These are phyloP conservation scores for Coelogynopora nodosa DNA, from an alignment of 2,888 invertebrate species.

Conservation along the genomic window DNA sequence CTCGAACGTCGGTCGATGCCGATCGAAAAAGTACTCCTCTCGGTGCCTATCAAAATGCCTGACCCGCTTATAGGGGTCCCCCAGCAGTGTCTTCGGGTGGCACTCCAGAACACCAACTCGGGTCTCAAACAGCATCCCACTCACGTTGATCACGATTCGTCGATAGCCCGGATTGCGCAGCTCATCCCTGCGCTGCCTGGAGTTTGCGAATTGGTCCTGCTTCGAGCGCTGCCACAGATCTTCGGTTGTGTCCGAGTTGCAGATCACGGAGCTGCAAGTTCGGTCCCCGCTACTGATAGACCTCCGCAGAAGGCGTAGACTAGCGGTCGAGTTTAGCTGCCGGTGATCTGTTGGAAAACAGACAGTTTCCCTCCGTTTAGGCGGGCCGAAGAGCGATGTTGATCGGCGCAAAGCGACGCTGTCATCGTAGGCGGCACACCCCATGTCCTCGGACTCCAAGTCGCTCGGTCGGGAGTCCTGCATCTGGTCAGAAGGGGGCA, in stretches of 20 bases:
- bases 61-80: conserved; percentile 58
- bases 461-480: not conserved
- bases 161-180: not conserved
- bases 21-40: conserved; percentile 60
- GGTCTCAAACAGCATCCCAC: conserved; percentile 60
- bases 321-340: not conserved
- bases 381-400: not conserved
- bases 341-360: not conserved
- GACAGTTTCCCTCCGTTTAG: not conserved
- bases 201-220: not conserved
- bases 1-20: conserved; percentile 61
- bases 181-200: not conserved
- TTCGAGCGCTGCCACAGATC: not conserved
- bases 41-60: conserved; percentile 57
- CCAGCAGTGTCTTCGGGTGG: conserved; percentile 60
- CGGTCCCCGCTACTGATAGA: not conserved
- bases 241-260: not conserved
- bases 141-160: conserved; percentile 58
- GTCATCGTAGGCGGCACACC: not conserved
- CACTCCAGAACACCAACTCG: conserved; percentile 56
- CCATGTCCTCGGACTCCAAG: not conserved
- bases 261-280: not conserved
- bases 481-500: not conserved
- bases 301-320: not conserved
- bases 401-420: not conserved